A percentile compares a stretch with the other conserved stretches of the same genome.
Evolutionary conservation across 2,888 invertebrate species (phyloP).

Genomic region (Lamellibrachia columna): DNA sequence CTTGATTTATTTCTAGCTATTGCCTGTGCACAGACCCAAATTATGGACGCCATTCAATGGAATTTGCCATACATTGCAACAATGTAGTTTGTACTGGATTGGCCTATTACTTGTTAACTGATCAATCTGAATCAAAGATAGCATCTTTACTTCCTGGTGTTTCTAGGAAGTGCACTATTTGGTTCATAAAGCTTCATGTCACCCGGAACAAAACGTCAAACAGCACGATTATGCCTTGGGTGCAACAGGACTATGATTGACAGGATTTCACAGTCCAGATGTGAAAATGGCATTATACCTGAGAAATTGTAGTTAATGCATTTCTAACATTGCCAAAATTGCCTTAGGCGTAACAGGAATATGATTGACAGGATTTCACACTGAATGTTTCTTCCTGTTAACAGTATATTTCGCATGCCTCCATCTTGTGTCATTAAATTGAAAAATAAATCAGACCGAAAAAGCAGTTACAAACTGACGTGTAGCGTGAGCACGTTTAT

Average conservation of each 20-base stretch:
- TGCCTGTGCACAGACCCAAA: too few species aligned
- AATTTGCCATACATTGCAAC: neutral
- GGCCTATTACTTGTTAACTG: neutral
- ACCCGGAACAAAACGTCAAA: neutral
- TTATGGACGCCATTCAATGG: too few species aligned
- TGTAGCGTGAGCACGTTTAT: too few species aligned
- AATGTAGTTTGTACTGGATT: neutral
- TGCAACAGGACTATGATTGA: neutral
- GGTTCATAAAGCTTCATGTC: neutral
- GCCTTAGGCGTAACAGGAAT: neutral
- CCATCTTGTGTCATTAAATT: too few species aligned
- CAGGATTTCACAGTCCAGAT: too few species aligned
- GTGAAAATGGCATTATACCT: too few species aligned
- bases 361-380: neutral
- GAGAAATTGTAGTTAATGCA: too few species aligned
- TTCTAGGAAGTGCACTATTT: neutral
- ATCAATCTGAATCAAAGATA: neutral
- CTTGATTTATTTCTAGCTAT: neutral
- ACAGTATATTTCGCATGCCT: neutral
- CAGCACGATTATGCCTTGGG: neutral
- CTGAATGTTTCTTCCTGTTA: neutral
- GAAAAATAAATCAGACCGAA: too few species aligned
- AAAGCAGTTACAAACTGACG: too few species aligned
- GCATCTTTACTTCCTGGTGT: neutral
- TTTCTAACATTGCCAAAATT: too few species aligned